Evolutionary conservation across 2,113 vertebrate species (phyloP).

Genomic region (Marmota monax): DNA sequence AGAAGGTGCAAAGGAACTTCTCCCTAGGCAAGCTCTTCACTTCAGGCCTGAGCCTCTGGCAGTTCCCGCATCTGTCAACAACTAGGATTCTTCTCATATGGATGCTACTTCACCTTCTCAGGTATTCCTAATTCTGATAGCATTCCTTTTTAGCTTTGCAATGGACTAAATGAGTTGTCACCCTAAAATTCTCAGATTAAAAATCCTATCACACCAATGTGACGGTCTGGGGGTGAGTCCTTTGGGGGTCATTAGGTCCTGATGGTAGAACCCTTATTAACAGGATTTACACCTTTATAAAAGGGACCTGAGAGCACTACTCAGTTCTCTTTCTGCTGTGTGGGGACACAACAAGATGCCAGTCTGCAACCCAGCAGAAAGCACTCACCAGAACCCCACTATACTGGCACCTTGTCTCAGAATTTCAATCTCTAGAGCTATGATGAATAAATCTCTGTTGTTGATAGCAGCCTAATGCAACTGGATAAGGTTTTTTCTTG

Average conservation of each 20-base stretch:
- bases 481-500: background rate
- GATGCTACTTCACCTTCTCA: background rate
- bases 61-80: background rate
- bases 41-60: background rate
- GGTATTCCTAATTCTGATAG: background rate
- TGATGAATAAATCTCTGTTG: background rate
- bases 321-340: background rate
- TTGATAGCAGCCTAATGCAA: background rate
- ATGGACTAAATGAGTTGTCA: background rate
- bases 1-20: background rate
- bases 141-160: background rate
- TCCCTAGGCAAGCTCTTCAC: too few species aligned
- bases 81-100: background rate
- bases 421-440: background rate
- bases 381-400: background rate
- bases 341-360: background rate
- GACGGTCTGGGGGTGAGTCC: background rate
- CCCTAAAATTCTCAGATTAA: background rate
- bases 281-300: background rate
- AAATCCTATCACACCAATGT: background rate
- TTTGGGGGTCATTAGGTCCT: too few species aligned
- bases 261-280: background rate
- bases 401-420: background rate
- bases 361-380: background rate
- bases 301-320: background rate